phyloP scores from a whole-genome alignment of 2,797 vertebrate species.

The Ctenosaura bakeri region DNA sequence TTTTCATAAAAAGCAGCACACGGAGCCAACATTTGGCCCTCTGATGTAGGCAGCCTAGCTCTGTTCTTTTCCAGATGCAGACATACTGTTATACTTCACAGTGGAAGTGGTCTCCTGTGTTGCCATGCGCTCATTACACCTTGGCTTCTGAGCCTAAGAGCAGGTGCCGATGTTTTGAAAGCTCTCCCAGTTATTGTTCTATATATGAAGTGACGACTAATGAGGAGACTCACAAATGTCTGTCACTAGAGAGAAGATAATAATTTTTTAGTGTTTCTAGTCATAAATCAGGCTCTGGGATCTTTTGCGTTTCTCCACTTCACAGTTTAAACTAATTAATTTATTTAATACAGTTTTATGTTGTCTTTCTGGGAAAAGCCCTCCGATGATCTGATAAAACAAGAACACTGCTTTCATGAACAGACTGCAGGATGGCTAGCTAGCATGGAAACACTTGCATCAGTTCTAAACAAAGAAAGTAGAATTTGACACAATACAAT shows the following conservation, averaged over 20 bases:
- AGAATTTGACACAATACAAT: not conserved
- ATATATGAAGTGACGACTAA: not conserved
- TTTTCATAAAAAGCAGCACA: not conserved
- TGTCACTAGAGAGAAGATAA: too few relatives aligned
- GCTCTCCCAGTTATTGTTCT: not conserved
- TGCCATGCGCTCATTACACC: accelerated
- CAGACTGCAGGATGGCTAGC: not conserved
- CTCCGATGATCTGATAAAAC: too few relatives aligned
- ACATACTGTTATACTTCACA: not conserved
- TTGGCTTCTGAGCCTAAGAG: not conserved
- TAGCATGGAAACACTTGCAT: not conserved
- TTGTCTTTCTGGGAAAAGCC: not conserved
- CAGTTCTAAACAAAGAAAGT: not conserved
- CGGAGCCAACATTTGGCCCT: not conserved
- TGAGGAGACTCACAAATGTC: not conserved
- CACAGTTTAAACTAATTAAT: not conserved
- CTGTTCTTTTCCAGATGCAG: not conserved
- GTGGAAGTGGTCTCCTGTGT: not conserved
- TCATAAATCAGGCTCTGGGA: not conserved
- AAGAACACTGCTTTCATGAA: not conserved
- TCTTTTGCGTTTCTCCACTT: not conserved
- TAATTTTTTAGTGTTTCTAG: not conserved
- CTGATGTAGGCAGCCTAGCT: accelerated
- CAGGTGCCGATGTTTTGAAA: not conserved
- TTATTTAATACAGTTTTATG: not conserved